Conservation (phyloP, 2,888 invertebrate genomes). For the Polietes domitor region DNA sequence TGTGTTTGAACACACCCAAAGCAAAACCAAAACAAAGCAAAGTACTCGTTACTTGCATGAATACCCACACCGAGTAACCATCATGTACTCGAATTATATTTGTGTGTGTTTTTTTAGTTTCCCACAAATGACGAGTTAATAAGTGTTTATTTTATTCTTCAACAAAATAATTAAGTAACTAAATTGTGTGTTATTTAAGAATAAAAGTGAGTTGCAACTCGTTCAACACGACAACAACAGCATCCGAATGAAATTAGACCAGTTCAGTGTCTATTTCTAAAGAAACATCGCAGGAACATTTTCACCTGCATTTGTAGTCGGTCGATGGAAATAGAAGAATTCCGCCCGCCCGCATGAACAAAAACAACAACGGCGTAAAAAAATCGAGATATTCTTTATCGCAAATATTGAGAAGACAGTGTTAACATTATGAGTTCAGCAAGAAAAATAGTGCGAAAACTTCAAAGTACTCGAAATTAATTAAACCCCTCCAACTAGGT, state of each 20-base stretch:
- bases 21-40: background rate
- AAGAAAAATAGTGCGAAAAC: background rate
- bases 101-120: conserved; percentile 67
- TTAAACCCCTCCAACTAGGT: background rate
- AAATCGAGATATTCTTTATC: background rate
- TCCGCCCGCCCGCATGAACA: conserved; percentile 19
- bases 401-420: background rate
- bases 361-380: background rate
- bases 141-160: conserved; percentile 65
- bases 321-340: background rate
- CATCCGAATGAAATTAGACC: background rate
- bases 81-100: conserved; percentile 44
- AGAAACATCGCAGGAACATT: conserved; percentile 1
- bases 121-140: conserved; percentile 67
- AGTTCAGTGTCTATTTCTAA: background rate
- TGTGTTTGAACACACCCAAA: background rate
- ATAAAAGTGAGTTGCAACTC: conserved; percentile 65
- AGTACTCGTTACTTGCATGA: background rate
- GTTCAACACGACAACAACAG: conserved; percentile 7
- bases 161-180: conserved; percentile 62
- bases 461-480: background rate
- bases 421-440: too few relatives aligned
- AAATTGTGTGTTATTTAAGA: conserved; percentile 57
- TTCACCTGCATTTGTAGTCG: conserved; percentile 38
- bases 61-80: conserved; percentile 24